Conservation (phyloP, 2,797 vertebrate genomes). For the Pampus argenteus region DNA sequence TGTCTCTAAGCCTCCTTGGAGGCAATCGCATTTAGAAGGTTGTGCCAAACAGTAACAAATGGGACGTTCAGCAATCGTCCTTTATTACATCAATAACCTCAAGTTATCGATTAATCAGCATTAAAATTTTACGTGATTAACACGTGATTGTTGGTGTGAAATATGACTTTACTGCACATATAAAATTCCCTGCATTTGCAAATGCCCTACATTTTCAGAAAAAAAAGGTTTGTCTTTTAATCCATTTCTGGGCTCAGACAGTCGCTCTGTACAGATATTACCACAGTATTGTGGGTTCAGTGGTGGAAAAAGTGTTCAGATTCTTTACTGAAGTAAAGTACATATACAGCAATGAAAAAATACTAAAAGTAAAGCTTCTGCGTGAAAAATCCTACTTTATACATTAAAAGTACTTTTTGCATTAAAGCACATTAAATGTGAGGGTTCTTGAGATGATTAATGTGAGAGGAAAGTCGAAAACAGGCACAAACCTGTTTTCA, state of each 20-base stretch:
- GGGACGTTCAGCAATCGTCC: conserved; percentile 58
- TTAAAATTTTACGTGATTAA: conserved; percentile 56
- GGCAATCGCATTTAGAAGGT: conserved; percentile 68
- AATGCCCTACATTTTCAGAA: conserved; percentile 33
- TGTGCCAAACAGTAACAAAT: conserved; percentile 64
- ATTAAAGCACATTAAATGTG: too few relatives aligned
- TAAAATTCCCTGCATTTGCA: conserved; percentile 28
- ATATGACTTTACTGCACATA: conserved; percentile 26
- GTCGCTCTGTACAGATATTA: conserved; percentile 17
- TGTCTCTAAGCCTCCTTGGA: conserved; percentile 53
- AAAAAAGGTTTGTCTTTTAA: conserved; percentile 21
- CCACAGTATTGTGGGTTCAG: conserved; percentile 1
- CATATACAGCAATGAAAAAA: too few relatives aligned
- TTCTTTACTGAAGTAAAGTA: too few relatives aligned
- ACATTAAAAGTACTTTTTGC: too few relatives aligned
- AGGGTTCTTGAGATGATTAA: too few relatives aligned
- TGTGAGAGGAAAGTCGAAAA: too few relatives aligned
- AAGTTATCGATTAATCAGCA: conserved; percentile 64
- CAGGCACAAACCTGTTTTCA: too few relatives aligned
- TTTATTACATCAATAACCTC: conserved; percentile 69
- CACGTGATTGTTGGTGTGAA: conserved; percentile 34
- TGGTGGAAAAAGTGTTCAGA: too few relatives aligned
- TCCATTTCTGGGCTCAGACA: conserved; percentile 19
- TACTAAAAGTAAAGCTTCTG: too few relatives aligned
- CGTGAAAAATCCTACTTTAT: too few relatives aligned